Base-by-base conservation (phyloP, 92 coral and sea anemone species). In the Phenganax stokvisi region DNA sequence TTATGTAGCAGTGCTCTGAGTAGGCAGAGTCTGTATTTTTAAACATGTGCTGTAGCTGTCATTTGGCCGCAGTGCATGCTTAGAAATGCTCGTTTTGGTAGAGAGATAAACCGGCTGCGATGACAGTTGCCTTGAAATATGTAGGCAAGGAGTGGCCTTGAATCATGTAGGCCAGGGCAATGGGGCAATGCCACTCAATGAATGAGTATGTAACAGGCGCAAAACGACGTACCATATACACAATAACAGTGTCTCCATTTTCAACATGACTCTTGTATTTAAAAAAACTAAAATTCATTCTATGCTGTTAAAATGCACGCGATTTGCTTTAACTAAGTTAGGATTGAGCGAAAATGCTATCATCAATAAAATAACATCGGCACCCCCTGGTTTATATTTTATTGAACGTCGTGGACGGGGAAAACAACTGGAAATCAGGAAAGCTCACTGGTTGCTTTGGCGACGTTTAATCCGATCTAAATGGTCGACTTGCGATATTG, bases 161-260 rank as follows among this genome's bases (percentile, higher is more conserved):
- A 20, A 20, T 20, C 25, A 20, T 20, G 25, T 20, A 20, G 25
- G 25, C 25, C 25, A 20, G 25, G 47, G 47, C 47, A 37, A 37
- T 20, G 25, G 5, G 47, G 47, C 47, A 37, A 2, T 37, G 3
- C 47, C 2, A 37, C 47, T 37, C 47, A 61, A 61, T 25, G 13
- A 61, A 12, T 13, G 13, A 1, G 0, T 61, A 61, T 61, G 7
- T 0, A 12, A 61, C 0, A 6, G n/a, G 28, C 27, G 6, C 27
- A 61, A 61, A 5, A 15, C 8, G 13, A 47, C 87, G 85, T 87
- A 93, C 97, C 84, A 91, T 51, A 80, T 84, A 93, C 6, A 90
- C 74, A 56, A 93, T 93, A 13, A 93, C 92, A 56, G 96, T 93
- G 81, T 93, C 97, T 30, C 93, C 96, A 74, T 91, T 90, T 51